Evolutionary conservation across 1,140 invertebrate species (phyloP).

Genomic region (Achatina immaculata): DNA sequence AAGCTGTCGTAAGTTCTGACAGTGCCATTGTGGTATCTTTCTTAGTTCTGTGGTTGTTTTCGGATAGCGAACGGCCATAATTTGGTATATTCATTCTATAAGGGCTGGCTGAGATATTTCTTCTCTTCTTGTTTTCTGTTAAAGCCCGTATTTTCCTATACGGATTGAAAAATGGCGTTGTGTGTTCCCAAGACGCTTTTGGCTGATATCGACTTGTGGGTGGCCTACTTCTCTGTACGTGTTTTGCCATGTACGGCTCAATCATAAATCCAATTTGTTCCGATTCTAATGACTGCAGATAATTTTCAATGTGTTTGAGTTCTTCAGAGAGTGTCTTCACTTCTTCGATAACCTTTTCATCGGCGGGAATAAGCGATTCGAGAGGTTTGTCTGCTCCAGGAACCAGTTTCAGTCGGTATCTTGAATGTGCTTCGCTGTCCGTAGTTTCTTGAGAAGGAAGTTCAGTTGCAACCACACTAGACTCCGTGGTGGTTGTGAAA

Average conservation of each 20-base stretch:
- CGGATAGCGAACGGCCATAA: neutral
- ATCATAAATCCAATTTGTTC: neutral
- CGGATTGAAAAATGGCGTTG: neutral
- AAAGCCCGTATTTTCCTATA: neutral
- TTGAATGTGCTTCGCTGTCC: neutral
- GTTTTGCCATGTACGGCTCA: neutral
- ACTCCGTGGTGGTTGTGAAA: neutral
- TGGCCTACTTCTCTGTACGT: neutral
- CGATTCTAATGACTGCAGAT: neutral
- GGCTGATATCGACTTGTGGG: neutral
- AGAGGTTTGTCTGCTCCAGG: neutral
- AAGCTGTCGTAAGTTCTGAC: neutral
- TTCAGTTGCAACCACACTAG: neutral
- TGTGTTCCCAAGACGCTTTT: neutral
- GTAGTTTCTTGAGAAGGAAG: neutral
- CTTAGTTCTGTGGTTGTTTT: neutral
- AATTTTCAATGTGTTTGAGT: neutral
- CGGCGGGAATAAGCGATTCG: neutral
- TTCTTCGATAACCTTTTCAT: neutral
- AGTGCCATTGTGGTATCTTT: neutral
- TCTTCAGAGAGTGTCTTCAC: neutral
- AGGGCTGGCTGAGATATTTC: neutral
- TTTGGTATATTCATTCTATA: neutral
- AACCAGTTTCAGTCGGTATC: neutral
- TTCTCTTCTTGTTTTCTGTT: neutral